Evolutionary conservation across 2,113 vertebrate species (phyloP).

Genomic region (Eonycteris spelaea): DNA sequence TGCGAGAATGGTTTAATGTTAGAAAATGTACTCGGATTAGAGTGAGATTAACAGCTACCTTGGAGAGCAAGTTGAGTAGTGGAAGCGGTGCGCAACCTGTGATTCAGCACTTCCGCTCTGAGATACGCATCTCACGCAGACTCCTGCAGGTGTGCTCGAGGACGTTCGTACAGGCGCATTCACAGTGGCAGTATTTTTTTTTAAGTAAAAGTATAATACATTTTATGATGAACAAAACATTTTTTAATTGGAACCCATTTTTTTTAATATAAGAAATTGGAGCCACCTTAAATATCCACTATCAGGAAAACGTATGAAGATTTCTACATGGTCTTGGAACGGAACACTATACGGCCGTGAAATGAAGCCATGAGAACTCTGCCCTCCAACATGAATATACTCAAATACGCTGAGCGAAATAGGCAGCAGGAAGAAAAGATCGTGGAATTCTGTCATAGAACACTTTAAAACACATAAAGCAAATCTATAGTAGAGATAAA

Average conservation of each 20-base stretch:
- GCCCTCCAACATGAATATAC: too few relatives aligned
- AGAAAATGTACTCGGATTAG: neutral
- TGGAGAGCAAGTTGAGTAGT: neutral
- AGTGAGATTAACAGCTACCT: neutral
- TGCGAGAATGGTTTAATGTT: neutral
- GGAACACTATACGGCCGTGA: neutral
- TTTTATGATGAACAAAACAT: neutral
- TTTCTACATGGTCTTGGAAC: accelerated
- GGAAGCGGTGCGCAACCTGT: neutral
- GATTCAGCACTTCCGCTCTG: neutral
- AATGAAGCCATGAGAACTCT: neutral
- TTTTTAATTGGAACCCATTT: neutral
- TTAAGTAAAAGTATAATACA: neutral
- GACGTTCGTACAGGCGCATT: neutral
- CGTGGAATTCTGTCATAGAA: neutral
- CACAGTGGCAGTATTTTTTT: neutral
- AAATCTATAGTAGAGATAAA: neutral
- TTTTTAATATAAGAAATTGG: neutral
- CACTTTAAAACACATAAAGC: neutral
- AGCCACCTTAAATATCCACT: neutral
- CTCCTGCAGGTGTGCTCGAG: neutral
- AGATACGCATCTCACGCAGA: neutral
- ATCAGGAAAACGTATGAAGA: neutral
- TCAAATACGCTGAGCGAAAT: neutral
- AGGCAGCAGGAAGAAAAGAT: neutral